A percentile compares a stretch with the other conserved stretches of the same genome.
phyloP scores from a whole-genome alignment of 2,113 vertebrate genomes.

The Suricata suricatta region DNA sequence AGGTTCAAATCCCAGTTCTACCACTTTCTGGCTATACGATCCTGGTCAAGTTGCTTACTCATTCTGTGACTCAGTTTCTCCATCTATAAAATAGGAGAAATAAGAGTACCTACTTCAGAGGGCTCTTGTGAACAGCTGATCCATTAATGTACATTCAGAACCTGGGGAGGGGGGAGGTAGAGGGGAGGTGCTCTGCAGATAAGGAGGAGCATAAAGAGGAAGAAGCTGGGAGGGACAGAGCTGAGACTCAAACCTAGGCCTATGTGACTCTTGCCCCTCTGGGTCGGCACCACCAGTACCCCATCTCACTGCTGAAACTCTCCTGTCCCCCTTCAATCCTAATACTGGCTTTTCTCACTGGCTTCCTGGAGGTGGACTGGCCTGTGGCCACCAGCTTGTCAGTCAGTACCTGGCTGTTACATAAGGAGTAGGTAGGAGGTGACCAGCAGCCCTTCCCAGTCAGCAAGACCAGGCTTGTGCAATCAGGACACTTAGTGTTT shows the following conservation, averaged over 20 bases:
- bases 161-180: too few relatives aligned
- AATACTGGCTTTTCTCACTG: neutral
- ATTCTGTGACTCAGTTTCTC: neutral
- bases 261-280: neutral
- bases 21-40: neutral
- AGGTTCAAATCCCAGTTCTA: neutral
- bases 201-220: neutral
- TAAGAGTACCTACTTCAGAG: neutral
- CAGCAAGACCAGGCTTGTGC: neutral
- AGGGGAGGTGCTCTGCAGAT: neutral
- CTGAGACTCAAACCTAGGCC: neutral
- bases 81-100: neutral
- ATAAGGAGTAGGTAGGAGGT: neutral
- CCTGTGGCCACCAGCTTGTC: neutral
- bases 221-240: neutral
- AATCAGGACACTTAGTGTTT: neutral
- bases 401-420: neutral
- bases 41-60: neutral
- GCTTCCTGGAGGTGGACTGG: neutral
- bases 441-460: neutral
- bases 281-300: neutral
- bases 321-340: neutral
- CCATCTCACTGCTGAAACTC: neutral
- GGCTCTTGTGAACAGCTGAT: neutral
- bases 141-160: rapidly evolving